Conservation (phyloP, 1,140 invertebrate species). For the Nilaparvata lugens region DNA sequence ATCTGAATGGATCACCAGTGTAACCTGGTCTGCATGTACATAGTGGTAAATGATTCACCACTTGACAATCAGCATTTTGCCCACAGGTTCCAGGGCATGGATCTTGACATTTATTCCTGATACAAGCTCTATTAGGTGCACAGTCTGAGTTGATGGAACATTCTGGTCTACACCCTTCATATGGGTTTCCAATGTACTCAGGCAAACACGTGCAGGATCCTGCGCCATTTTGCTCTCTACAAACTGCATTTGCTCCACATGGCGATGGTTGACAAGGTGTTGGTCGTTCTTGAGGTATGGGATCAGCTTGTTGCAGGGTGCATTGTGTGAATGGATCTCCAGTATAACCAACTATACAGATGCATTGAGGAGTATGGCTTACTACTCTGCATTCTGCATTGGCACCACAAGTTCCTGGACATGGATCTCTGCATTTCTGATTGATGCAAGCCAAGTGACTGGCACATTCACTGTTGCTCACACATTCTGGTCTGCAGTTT, state of each 20-base stretch:
- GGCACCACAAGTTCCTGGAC: slow-evolving; percentile 43
- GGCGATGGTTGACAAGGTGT: slow-evolving; percentile 58
- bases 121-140: slow-evolving; percentile 54
- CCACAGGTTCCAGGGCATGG: slow-evolving; percentile 64
- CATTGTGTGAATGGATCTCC: slow-evolving; percentile 68
- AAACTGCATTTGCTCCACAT: slow-evolving; percentile 63
- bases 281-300: slow-evolving; percentile 24
- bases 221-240: slow-evolving; percentile 52
- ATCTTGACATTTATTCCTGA: slow-evolving; percentile 57
- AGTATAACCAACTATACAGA: slow-evolving; percentile 51
- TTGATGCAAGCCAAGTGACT: slow-evolving; percentile 44
- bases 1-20: slow-evolving; percentile 56
- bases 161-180: slow-evolving; percentile 62
- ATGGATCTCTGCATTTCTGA: slow-evolving; percentile 47
- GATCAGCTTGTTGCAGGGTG: slow-evolving; percentile 33
- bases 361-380: slow-evolving; percentile 54
- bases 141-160: slow-evolving; percentile 62
- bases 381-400: slow-evolving; percentile 56
- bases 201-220: slow-evolving; percentile 59
- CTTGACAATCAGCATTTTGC: slow-evolving; percentile 60
- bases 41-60: slow-evolving; percentile 58
- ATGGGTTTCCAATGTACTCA: slow-evolving; percentile 67
- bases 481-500: slow-evolving; percentile 45
- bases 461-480: slow-evolving; percentile 44
- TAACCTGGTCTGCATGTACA: slow-evolving; percentile 60